These are phyloP conservation scores for Tenualosa ilisha DNA, from an alignment of 2,797 vertebrate genomes.

Conservation along the genomic window DNA sequence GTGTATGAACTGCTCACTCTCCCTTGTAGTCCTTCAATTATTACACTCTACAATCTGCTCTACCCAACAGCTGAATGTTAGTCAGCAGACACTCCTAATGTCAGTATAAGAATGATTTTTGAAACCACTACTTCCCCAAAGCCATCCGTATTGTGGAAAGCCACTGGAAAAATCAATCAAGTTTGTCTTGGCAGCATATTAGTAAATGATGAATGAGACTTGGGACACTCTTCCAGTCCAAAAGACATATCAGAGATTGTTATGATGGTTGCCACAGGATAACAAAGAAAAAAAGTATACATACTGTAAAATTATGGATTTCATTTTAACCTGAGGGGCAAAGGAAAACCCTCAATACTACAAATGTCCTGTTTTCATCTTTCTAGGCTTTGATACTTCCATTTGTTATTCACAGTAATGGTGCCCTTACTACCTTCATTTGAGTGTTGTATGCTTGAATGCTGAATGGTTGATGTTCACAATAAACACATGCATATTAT, in stretches of 20 bases:
- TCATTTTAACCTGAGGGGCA: background rate
- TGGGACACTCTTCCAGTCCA: background rate
- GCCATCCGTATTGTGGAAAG: background rate
- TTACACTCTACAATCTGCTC: background rate
- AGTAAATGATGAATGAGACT: background rate
- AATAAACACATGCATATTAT: background rate
- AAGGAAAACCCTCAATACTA: background rate
- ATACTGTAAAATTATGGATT: background rate
- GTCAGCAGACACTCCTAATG: background rate
- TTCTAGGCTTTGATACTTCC: constrained; percentile 4
- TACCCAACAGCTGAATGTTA: background rate
- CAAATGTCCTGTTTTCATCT: background rate
- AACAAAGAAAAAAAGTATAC: background rate
- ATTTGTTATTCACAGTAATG: background rate
- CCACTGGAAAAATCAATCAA: background rate
- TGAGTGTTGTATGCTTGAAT: constrained; percentile 10
- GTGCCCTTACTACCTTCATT: background rate
- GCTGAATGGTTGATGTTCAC: background rate
- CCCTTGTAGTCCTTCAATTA: background rate
- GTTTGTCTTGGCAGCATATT: background rate
- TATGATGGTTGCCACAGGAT: background rate
- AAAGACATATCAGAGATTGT: background rate
- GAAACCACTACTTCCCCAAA: constrained; percentile 8
- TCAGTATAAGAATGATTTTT: background rate
- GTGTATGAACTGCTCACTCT: constrained; percentile 15